Base-by-base conservation (phyloP, 2,888 invertebrate species). In the Apoda limacodes region DNA sequence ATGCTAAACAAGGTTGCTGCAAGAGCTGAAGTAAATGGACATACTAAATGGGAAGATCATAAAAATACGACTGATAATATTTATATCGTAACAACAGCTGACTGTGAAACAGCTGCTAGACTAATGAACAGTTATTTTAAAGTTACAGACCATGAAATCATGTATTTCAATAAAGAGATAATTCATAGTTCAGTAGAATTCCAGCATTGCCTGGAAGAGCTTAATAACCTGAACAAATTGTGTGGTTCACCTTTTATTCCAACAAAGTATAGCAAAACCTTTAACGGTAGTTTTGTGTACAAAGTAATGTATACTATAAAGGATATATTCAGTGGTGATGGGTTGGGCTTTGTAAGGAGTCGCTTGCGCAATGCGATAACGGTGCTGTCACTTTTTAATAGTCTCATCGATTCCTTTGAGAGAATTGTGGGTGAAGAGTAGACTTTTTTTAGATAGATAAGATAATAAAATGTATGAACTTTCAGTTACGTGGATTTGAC, bases 231-330 rank as follows among this genome's bases (percentile, higher is more conserved):
- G 28, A 43, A 39, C 30, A 26, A 15, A 22, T 28, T 40, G 11
- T 43, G 43, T 21, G 37, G 40, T 9, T 24, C 37, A 11, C 24
- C 32, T 13, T 32, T 34, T 13, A 5, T 20, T 9, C 24, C 33
- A 4, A 31, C 37, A 0, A 11, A 12, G 9, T 28, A 36, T 20
- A 24, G 32, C 21, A 36, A 32, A 17, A 25, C 32, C 10, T 43
- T 32, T 25, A 37, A 35, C 26, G 42, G 32, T 9, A 38, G 40
- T 14, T 35, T 40, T 11, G 28, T 30, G 4, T 43, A 37, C 28
- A 27, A 28, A 9, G 17, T 40, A 22, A 17, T 36, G 19, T 20
- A 25, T 14, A 5, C 7, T 11, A 27, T 31, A 5, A 32, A 28
- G 22, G n/a, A 13, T 13, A 28, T 30, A 5, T 22, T 6, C 12